Percentiles rank a stretch among this genome's conserved stretches.
Conservation (phyloP, 2,888 invertebrate genomes). For the Altica lythri region DNA sequence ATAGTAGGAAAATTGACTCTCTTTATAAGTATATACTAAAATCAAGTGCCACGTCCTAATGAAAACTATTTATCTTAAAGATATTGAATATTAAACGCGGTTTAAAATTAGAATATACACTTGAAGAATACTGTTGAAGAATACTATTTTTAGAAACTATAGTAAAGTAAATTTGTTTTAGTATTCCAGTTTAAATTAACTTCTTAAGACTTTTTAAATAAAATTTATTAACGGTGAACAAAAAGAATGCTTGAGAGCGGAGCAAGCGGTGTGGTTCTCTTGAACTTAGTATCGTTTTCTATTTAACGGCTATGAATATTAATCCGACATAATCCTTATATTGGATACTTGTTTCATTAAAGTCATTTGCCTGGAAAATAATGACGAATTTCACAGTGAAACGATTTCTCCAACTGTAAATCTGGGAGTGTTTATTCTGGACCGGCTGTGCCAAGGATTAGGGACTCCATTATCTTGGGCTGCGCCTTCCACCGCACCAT, state of each 20-base stretch:
- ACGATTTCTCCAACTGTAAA: slow-evolving; percentile 44
- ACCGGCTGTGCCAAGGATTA: slow-evolving; percentile 48
- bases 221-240: not conserved
- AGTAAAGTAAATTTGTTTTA: too few relatives aligned
- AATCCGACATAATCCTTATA: slow-evolving; percentile 26
- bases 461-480: slow-evolving; percentile 50
- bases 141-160: too few relatives aligned
- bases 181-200: too few relatives aligned
- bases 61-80: too few relatives aligned
- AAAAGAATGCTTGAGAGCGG: slow-evolving; percentile 8
- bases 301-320: slow-evolving; percentile 23
- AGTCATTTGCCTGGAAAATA: slow-evolving; percentile 31
- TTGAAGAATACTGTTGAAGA: too few relatives aligned
- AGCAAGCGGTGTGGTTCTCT: slow-evolving; percentile 1
- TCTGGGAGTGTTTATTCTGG: slow-evolving; percentile 49
- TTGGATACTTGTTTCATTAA: slow-evolving; percentile 28
- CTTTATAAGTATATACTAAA: too few relatives aligned
- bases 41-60: too few relatives aligned
- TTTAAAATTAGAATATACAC: too few relatives aligned
- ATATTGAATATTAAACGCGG: too few relatives aligned
- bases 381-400: slow-evolving; percentile 34
- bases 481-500: slow-evolving; percentile 47
- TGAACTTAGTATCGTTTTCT: slow-evolving; percentile 17
- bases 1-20: too few relatives aligned
- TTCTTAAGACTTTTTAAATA: too few relatives aligned